A percentile compares a stretch with the other conserved stretches of the same genome.
phyloP scores from a whole-genome alignment of 2,888 invertebrate species.

The Campoplex nolae region DNA sequence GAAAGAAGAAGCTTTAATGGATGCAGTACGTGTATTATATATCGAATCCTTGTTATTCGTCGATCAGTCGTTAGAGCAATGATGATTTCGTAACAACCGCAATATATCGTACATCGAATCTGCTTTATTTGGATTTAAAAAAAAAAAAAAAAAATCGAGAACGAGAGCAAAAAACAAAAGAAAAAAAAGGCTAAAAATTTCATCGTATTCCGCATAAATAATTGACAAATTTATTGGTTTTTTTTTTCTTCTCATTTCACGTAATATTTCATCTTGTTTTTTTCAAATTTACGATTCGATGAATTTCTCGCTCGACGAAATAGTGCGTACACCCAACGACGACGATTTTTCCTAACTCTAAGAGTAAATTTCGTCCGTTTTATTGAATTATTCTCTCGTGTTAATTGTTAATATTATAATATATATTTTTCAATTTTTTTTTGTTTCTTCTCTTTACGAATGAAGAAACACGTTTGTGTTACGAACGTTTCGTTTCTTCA shows the following conservation, averaged over 20 bases:
- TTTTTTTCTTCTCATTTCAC: constrained; percentile 17
- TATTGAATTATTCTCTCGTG: constrained; percentile 20
- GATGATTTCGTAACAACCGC: constrained; percentile 41
- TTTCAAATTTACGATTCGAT: constrained; percentile 32
- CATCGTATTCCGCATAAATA: constrained; percentile 60
- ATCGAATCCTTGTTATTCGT: constrained; percentile 68
- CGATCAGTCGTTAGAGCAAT: constrained; percentile 46
- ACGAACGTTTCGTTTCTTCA: constrained; percentile 28
- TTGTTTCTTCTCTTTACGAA: constrained; percentile 29
- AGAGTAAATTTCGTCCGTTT: constrained; percentile 36
- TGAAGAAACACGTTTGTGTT: constrained; percentile 40
- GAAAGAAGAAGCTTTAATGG: constrained; percentile 41
- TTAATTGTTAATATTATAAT: constrained; percentile 16
- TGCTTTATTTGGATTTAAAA: constrained; percentile 18
- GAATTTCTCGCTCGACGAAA: constrained; percentile 48
- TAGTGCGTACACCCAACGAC: constrained; percentile 30
- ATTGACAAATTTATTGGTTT: constrained; percentile 61
- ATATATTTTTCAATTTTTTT: not conserved
- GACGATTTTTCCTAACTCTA: constrained; percentile 52
- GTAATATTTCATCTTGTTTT: constrained; percentile 12
- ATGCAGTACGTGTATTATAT: constrained; percentile 61
- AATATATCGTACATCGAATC: constrained; percentile 45
- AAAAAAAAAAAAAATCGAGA: constrained; percentile 48
- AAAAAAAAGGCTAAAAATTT: constrained; percentile 47
- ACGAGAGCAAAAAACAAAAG: constrained; percentile 24